Evolutionary conservation across 2,797 vertebrate species (phyloP), one percentile per base, ranked within the genome.

Genomic region (Bradypodion pumilum): DNA sequence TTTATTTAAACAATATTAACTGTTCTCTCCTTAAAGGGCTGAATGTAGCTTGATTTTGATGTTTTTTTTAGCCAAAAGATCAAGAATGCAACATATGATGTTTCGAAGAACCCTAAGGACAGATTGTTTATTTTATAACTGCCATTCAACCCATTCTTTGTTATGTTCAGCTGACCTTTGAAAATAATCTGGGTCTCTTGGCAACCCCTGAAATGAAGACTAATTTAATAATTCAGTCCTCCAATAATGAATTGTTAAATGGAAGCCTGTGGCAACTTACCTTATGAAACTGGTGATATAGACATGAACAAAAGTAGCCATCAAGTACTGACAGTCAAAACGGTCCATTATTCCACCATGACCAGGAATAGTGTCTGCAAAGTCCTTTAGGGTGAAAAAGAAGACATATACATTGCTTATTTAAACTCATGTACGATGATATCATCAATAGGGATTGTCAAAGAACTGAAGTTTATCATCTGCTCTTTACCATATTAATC

Each of bases 321-420:
- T 98, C 94, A 99, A 85, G 93, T 99, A 99, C 95, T 99, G 98
- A 88, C 98, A 99, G 85, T 99, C 98, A 79, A 98, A 99, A 29
- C 98, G 97, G 92, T 99, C 98, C 98, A 99, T 98, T 94, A 99
- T 99, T 49, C 98, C 98, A 0, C 98, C 98, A 0, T 99, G 98
- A 2, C 98, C 98, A 7, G 98, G 98, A 92, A 99, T 99, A 40
- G 98, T 99, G 95, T 97, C 96, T 70, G 98, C 97, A 84, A 99
- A 99, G 94, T 99, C 98, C 98, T 99, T 92, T 74, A 70, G 78
- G 89, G 76, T 44, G 15, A 84, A 40, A 84, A 60, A 60, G n/a
- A 49, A 15, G 5, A 80, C 25, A 23, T 5, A 42, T 2, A 68
- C 42, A 74, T n/a, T 46, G 29, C 49, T 9, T 2, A 56, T 74